Conservation (phyloP, 2,113 vertebrate species). For the Rhea pennata region DNA sequence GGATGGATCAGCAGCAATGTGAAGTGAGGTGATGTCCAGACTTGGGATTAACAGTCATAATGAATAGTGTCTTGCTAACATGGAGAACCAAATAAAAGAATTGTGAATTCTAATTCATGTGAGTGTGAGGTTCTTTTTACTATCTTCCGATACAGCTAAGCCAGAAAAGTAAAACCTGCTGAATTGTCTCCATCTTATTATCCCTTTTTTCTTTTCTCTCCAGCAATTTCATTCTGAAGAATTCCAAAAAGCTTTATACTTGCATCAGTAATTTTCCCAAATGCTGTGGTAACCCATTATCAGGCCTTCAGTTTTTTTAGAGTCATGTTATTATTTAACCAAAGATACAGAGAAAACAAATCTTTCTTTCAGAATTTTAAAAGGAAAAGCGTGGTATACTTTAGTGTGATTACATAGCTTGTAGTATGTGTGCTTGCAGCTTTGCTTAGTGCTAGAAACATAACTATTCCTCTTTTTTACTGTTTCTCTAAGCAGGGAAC, state of each 20-base stretch:
- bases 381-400: background rate
- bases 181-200: background rate
- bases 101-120: background rate
- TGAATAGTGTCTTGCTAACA: background rate
- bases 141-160: background rate
- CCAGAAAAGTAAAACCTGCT: background rate
- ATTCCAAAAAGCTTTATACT: background rate
- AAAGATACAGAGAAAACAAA: background rate
- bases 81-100: slow-evolving; percentile 45
- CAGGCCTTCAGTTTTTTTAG: background rate
- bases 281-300: background rate
- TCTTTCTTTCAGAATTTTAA: background rate
- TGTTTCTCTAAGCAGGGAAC: no score
- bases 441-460: background rate
- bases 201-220: background rate
- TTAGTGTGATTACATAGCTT: background rate
- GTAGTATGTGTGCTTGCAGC: background rate
- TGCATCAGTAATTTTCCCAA: background rate
- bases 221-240: background rate
- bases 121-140: slow-evolving; percentile 23
- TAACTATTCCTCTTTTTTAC: background rate
- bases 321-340: background rate
- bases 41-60: background rate
- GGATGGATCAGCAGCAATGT: background rate
- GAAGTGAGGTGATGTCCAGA: background rate